Percentiles rank a stretch among this genome's conserved stretches.
phyloP scores from a whole-genome alignment of 1,140 invertebrate species.

The Elymnias hypermnestra region DNA sequence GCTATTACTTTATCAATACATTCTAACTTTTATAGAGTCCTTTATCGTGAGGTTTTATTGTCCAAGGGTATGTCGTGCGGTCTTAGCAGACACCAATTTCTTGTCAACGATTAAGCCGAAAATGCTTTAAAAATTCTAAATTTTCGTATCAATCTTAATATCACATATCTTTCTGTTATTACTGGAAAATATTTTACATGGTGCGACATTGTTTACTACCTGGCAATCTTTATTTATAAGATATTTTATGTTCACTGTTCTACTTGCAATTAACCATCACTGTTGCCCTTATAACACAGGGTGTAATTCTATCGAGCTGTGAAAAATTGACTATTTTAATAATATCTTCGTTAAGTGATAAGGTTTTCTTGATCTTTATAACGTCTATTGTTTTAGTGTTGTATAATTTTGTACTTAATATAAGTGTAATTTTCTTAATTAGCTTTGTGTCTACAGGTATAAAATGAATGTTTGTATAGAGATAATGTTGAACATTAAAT shows the following conservation, averaged over 20 bases:
- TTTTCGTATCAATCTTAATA: no score
- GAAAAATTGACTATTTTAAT: conserved; percentile 11
- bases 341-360: conserved; percentile 1
- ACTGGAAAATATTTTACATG: background rate
- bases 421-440: conserved; percentile 14
- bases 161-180: no score
- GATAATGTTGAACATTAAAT: conserved; percentile 13
- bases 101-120: no score
- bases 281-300: conserved; percentile 3
- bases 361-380: conserved; percentile 11
- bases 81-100: no score
- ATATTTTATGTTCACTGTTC: no score
- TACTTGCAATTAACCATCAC: background rate
- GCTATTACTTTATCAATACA: no score
- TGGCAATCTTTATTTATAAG: no score
- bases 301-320: conserved; percentile 15
- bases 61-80: no score
- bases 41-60: no score
- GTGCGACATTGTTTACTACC: no score
- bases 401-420: conserved; percentile 15
- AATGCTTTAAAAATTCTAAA: no score
- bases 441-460: conserved; percentile 15
- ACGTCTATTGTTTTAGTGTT: conserved; percentile 6
- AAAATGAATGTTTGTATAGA: conserved; percentile 20
- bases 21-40: no score